These are phyloP conservation scores for Aramus guarauna DNA, from an alignment of 2,113 vertebrate genomes.

Conservation along the genomic window DNA sequence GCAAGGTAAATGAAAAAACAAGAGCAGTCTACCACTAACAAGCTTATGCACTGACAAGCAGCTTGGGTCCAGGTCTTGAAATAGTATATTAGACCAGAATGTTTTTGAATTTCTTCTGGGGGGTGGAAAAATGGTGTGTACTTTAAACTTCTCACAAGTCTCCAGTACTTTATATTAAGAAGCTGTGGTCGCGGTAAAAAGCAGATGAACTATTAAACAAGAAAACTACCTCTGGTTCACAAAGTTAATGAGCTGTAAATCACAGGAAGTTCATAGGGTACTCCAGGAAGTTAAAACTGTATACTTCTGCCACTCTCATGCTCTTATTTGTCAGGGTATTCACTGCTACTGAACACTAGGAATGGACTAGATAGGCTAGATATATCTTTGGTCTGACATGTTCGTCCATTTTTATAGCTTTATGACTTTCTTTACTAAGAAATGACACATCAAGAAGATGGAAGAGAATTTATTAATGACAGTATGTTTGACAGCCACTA, in stretches of 20 bases:
- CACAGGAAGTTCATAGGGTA: background rate
- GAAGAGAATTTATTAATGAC: background rate
- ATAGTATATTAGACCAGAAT: constrained; percentile 20
- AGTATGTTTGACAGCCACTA: background rate
- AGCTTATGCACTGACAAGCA: constrained; percentile 10
- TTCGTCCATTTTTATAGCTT: background rate
- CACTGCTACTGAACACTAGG: background rate
- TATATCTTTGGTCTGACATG: background rate
- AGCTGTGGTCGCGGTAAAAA: background rate
- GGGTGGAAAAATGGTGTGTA: background rate
- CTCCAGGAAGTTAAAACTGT: background rate
- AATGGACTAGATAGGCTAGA: background rate
- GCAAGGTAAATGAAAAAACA: background rate
- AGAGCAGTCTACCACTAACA: constrained; percentile 12
- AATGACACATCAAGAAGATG: background rate
- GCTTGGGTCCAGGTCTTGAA: constrained; percentile 16
- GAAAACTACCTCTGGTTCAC: background rate
- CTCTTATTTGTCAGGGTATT: background rate
- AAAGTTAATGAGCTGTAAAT: background rate
- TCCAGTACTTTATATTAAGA: constrained; percentile 21
- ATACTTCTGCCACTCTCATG: background rate
- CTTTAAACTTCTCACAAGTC: constrained; percentile 34
- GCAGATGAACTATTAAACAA: background rate
- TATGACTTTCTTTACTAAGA: constrained; percentile 9
- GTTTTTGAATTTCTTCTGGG: constrained; percentile 11